Evolutionary conservation across 2,113 vertebrate species (phyloP), one percentile per base, ranked within the genome.

Genomic region (Caranx ignobilis): DNA sequence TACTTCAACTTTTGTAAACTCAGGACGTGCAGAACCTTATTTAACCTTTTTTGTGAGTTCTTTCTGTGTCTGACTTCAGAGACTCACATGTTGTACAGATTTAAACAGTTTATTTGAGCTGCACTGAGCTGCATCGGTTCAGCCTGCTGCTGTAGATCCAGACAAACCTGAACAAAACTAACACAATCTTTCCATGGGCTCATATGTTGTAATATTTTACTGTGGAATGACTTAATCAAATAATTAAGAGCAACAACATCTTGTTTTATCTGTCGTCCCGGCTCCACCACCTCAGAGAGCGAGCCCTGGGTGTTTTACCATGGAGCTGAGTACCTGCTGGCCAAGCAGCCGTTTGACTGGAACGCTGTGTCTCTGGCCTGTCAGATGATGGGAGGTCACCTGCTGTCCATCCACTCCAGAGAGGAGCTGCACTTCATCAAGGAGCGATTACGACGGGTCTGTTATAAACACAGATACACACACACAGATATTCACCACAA

Each of bases 281-380:
- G 8, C 26, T 48, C n/a, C 88, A 13, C 13, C 88, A 59, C 91
- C 26, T 26, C 26, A 99, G 98, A 97, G 78, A 92, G 89, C 12
- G 92, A 95, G 16, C 95, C 97, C 0, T 99, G 97, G 97, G 92
- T 95, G 13, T 99, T 98, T 83, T 96, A 95, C 88, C 94, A 94
- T 69, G 95, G 97, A 79, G 94, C 96, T 19, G 96, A 98, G 71
- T 98, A 98, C 77, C 92, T 96, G 77, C 94, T 98, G 86, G 91
- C 95, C 21, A 93, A 90, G 63, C 86, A 86, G 35, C 88, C 93
- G 1, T 93, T 94, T 0, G 85, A 94, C 47, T 98, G 97, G 97
- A 79, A 91, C 1, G 48, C 91, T 0, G 96, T 95, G 52, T 90
- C 94, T 60, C 95, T 99, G 79, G 93, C 96, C 82, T 99, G 98